phyloP scores from a whole-genome alignment of 2,888 invertebrate species.

The Heliconius charithonia region DNA sequence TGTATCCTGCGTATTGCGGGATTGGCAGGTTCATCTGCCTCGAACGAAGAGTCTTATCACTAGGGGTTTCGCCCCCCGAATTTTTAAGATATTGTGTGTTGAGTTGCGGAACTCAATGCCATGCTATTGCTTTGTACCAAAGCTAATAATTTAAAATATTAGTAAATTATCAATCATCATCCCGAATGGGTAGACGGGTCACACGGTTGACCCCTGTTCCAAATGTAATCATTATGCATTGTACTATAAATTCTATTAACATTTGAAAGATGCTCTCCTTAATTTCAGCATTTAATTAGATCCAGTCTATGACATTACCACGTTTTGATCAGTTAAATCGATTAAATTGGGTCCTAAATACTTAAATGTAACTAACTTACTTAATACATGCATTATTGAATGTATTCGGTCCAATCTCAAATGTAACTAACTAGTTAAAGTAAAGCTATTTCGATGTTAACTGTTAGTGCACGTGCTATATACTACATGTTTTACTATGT shows the following conservation, averaged over 20 bases:
- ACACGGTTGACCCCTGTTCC: too few species aligned
- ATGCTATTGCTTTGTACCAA: too few species aligned
- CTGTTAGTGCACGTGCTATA: conserved; percentile 49
- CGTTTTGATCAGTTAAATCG: conserved; percentile 18
- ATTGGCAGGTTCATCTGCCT: too few species aligned
- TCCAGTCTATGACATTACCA: background rate
- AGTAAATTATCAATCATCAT: too few species aligned
- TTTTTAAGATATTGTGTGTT: too few species aligned
- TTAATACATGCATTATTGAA: conserved; percentile 39
- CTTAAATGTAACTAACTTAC: conserved; percentile 32
- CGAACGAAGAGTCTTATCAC: too few species aligned
- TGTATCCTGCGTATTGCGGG: background rate
- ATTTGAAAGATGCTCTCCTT: background rate
- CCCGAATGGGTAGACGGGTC: too few species aligned
- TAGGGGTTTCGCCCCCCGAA: too few species aligned
- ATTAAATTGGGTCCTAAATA: conserved; percentile 32
- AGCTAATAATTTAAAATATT: too few species aligned
- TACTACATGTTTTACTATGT: conserved; percentile 48
- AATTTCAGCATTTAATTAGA: background rate
- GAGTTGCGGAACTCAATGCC: too few species aligned
- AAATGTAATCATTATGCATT: too few species aligned
- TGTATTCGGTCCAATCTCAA: conserved; percentile 33
- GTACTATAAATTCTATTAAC: too few species aligned
- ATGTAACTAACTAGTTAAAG: conserved; percentile 38
- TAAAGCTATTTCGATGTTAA: conserved; percentile 55